Conservation (phyloP, 2,113 vertebrate genomes). For the Trichechus manatus region DNA sequence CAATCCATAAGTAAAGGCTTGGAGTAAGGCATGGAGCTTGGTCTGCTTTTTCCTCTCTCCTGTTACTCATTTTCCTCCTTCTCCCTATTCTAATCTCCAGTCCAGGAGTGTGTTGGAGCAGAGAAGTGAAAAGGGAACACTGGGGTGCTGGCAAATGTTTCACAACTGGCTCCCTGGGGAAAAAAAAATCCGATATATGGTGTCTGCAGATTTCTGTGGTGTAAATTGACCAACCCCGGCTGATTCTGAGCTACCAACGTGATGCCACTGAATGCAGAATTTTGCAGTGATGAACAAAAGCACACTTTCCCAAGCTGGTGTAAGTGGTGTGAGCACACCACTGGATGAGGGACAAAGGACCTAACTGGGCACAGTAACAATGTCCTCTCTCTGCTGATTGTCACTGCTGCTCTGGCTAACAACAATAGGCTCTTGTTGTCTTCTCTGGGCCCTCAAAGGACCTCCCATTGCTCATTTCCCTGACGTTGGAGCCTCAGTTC, state of each 20-base stretch:
- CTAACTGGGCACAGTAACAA: not conserved
- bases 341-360: not conserved
- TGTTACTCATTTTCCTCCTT: not conserved
- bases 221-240: accelerated
- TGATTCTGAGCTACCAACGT: not conserved
- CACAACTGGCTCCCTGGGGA: not conserved
- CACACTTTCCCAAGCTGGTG: too few relatives aligned
- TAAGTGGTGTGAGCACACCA: not conserved
- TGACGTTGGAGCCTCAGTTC: accelerated
- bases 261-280: accelerated
- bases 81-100: not conserved
- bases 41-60: not conserved
- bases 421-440: too few relatives aligned
- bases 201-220: not conserved
- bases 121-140: accelerated
- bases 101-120: not conserved
- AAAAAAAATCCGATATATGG: not conserved
- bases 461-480: not conserved
- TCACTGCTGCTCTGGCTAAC: not conserved
- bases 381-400: not conserved
- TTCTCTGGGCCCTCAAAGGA: not conserved
- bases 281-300: not conserved
- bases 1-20: not conserved
- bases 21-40: accelerated
- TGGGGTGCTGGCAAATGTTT: not conserved